Conservation (phyloP, 1,140 invertebrate species). For the Drusus annulatus region DNA sequence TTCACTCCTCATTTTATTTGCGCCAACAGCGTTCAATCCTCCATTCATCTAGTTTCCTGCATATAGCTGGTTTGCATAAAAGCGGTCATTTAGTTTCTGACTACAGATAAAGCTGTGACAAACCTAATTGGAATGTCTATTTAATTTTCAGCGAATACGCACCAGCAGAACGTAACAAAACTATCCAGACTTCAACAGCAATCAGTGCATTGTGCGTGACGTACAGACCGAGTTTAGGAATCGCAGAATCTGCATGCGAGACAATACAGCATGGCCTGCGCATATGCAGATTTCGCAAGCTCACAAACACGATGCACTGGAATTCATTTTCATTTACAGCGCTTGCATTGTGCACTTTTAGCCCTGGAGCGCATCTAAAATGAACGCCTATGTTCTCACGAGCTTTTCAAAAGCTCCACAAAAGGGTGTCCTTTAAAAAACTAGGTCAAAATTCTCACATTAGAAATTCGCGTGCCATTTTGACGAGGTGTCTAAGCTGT, state of each 20-base stretch:
- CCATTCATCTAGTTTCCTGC: too few species aligned
- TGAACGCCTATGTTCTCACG: background rate
- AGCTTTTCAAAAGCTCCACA: too few species aligned
- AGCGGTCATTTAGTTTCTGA: too few species aligned
- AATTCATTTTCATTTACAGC: slow-evolving; percentile 24
- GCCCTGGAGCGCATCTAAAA: slow-evolving; percentile 26
- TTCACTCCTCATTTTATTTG: too few species aligned
- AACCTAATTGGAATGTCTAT: too few species aligned
- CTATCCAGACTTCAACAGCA: too few species aligned
- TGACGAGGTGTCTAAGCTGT: background rate
- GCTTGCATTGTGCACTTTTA: slow-evolving; percentile 19
- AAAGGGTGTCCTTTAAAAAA: background rate
- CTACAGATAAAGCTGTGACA: too few species aligned
- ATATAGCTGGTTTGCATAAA: too few species aligned
- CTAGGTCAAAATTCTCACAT: background rate
- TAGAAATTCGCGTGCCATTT: background rate
- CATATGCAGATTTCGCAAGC: slow-evolving; percentile 13
- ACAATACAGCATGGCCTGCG: background rate
- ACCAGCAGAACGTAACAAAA: too few species aligned
- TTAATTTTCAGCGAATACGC: too few species aligned
- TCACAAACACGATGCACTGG: background rate
- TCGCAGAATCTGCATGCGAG: background rate
- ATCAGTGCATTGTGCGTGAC: too few species aligned
- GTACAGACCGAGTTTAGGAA: background rate
- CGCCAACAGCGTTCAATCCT: too few species aligned